These are phyloP conservation scores for Thereva nobilitata DNA, from an alignment of 2,888 invertebrate genomes.

Conservation along the genomic window DNA sequence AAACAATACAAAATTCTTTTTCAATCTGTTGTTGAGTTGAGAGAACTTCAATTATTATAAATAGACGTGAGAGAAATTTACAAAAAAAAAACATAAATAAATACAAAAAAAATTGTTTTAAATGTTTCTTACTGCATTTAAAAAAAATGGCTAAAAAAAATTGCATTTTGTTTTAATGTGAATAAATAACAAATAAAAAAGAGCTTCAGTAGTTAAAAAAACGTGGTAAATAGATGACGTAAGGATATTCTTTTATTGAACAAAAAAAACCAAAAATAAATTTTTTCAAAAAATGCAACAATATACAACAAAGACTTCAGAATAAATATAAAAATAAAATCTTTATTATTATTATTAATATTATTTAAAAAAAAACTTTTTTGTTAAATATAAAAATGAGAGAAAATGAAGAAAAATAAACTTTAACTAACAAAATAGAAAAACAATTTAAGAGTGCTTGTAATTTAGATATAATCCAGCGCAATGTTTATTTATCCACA, in stretches of 20 bases:
- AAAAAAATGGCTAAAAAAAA: not conserved
- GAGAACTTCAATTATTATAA: too few species aligned
- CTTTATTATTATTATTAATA: not conserved
- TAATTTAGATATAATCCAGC: not conserved
- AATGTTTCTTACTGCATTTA: too few species aligned
- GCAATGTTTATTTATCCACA: slow-evolving; percentile 14
- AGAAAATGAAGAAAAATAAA: slow-evolving; percentile 13
- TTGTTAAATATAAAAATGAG: slow-evolving; percentile 2
- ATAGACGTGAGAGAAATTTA: too few species aligned
- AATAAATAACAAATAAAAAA: slow-evolving; percentile 25
- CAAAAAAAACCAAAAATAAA: not conserved
- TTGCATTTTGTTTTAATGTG: slow-evolving; percentile 16
- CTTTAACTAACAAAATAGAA: not conserved
- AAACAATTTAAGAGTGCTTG: slow-evolving; percentile 24
- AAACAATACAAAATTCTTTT: slow-evolving; percentile 13
- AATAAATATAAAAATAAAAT: slow-evolving; percentile 10
- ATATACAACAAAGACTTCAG: slow-evolving; percentile 29
- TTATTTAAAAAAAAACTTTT: not conserved
- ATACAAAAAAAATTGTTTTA: too few species aligned
- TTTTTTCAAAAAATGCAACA: slow-evolving; percentile 18
- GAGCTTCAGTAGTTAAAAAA: slow-evolving; percentile 33
- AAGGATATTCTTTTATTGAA: slow-evolving; percentile 22
- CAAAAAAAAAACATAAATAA: too few species aligned
- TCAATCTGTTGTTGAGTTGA: not conserved
- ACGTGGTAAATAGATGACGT: slow-evolving; percentile 18